Evolutionary conservation across 2,888 invertebrate genomes (phyloP).

Genomic region (Agriopis aurantiaria): DNA sequence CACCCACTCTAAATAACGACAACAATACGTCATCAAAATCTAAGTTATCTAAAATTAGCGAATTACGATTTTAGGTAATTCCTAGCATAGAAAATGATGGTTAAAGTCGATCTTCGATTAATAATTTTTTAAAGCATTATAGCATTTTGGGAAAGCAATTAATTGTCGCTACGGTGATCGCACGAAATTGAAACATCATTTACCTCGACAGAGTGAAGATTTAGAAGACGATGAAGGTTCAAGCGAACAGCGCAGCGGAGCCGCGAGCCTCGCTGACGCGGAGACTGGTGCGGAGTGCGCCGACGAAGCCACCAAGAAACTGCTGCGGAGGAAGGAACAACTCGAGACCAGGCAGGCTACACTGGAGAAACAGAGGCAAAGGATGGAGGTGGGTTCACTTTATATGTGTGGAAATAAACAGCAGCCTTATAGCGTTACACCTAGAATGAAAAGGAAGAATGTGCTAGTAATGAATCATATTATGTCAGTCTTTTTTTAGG

Average conservation of each 20-base stretch:
- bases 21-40: too few relatives aligned
- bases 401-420: neutral
- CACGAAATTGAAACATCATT: neutral
- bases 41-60: too few relatives aligned
- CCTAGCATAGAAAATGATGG: too few relatives aligned
- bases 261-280: constrained; percentile 71
- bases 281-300: constrained; percentile 74
- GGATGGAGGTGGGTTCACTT: constrained; percentile 71
- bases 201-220: constrained; percentile 68
- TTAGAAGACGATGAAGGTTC: constrained; percentile 71
- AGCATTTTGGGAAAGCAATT: too few relatives aligned
- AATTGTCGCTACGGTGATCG: neutral
- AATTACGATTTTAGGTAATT: too few relatives aligned
- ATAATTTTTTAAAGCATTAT: too few relatives aligned
- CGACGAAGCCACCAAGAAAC: constrained; percentile 74
- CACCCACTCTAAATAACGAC: too few relatives aligned
- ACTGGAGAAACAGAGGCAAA: constrained; percentile 72
- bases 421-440: neutral
- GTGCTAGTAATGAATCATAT: neutral
- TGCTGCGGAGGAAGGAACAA: constrained; percentile 77
- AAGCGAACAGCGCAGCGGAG: constrained; percentile 51
- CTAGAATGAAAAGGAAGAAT: too few relatives aligned
- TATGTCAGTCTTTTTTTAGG: too few relatives aligned
- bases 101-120: too few relatives aligned
- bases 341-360: constrained; percentile 77